Percentiles rank a stretch among this genome's conserved stretches.
Conservation (phyloP, 2,113 vertebrate species). For the Odobenus rosmarus region DNA sequence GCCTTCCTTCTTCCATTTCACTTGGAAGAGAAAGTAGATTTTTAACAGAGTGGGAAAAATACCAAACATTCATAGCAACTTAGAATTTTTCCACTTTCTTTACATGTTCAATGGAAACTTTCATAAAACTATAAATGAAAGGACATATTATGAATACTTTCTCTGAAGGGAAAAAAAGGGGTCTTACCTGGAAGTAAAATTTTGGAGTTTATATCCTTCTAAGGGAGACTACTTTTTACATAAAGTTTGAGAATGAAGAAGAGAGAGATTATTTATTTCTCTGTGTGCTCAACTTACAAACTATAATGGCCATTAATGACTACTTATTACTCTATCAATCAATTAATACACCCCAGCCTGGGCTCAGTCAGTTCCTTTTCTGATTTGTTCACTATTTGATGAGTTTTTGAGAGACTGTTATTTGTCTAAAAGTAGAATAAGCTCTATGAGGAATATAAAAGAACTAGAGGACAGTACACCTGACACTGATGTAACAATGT, state of each 20-base stretch:
- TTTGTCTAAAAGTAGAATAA: background rate
- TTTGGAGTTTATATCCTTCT: slow-evolving; percentile 75
- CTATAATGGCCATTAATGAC: background rate
- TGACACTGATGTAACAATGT: background rate
- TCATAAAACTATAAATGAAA: slow-evolving; percentile 85
- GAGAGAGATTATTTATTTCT: background rate
- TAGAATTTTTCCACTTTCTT: slow-evolving; percentile 85
- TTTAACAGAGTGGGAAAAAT: slow-evolving; percentile 71
- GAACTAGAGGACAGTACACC: background rate
- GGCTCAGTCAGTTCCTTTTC: background rate
- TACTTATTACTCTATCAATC: background rate
- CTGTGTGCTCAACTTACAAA: background rate
- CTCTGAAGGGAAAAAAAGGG: slow-evolving; percentile 49
- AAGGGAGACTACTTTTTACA: background rate
- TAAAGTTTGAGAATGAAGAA: background rate
- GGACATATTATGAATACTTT: slow-evolving; percentile 84
- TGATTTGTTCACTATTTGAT: background rate
- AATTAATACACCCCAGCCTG: background rate
- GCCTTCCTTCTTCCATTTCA: slow-evolving; percentile 71
- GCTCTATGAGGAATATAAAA: background rate
- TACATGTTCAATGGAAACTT: slow-evolving; percentile 84
- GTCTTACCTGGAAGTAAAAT: slow-evolving; percentile 83
- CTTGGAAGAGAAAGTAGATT: slow-evolving; percentile 77
- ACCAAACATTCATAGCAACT: slow-evolving; percentile 79
- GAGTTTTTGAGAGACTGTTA: background rate